Evolutionary conservation across 2,113 vertebrate species (phyloP), one percentile per base, ranked within the genome.

Genomic region (Balaeniceps rex): DNA sequence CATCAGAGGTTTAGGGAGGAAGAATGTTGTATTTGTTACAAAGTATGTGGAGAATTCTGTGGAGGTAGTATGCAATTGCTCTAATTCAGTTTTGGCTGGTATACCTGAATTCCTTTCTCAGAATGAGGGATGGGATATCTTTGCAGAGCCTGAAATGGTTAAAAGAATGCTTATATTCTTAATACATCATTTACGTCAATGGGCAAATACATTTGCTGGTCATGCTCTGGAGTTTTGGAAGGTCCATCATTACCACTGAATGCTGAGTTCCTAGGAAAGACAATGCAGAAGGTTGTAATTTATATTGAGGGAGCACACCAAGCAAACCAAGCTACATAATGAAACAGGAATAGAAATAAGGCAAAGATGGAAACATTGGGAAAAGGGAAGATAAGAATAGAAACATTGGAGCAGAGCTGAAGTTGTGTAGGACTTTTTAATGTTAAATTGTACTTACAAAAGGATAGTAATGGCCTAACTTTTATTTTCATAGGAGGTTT

Each of bases 401-500:
- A 77, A 68, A 52, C 71, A 71, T 2, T 55, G 29, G n/a, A 75
- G 55, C 64, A 88, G 47, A 88, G 26, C 4, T 94, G 38, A 71
- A 87, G 14, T 33, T 87, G 14, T 60, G 21, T 36, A 83, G 54
- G 33, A 36, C 11, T 52, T 93, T 69, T 83, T 55, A 81, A 94
- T 81, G 22, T 76, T 78, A 66, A 87, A 77, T 38, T 88, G 14
- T 83, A 58, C 31, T 91, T 87, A 79, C 7, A 38, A 72, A 83
- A 89, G 14, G 19, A 70, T 78, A 81, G 89, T 97, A 96, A 97
- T 46, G 46, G 7, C 66, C 19, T 80, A 74, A 72, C 31, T 95
- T 75, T 95, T 96, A 8, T 96, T 97, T 96, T 94, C 94, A 22
- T 95, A 99, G 99, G 97, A 99, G 98, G 84, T 98, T 99, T 94